Conservation (phyloP, 2,797 vertebrate species). For the Xiphorhynchus erythropygius region DNA sequence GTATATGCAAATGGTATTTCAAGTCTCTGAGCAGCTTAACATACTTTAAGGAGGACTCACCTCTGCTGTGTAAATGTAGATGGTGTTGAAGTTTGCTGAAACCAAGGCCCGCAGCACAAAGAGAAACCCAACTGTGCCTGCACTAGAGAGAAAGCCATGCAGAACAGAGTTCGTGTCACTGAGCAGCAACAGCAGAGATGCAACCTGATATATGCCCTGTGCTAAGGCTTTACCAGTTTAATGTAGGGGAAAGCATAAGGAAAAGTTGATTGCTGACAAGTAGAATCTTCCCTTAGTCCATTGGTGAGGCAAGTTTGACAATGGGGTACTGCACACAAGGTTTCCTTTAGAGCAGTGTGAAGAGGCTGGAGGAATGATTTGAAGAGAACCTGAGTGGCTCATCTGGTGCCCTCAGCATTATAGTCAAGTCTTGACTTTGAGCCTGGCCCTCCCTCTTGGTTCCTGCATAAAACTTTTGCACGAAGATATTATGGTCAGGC, state of each 20-base stretch:
- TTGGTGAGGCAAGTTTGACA: not conserved
- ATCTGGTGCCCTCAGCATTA: not conserved
- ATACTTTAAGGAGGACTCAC: constrained; percentile 61
- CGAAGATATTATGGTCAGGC: not conserved
- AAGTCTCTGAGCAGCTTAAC: not conserved
- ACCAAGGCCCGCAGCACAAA: constrained; percentile 90
- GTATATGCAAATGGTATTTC: not conserved
- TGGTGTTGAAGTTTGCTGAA: constrained; percentile 92
- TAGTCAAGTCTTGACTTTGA: not conserved
- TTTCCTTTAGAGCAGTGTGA: not conserved
- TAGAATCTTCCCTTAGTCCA: not conserved
- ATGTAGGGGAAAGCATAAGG: not conserved
- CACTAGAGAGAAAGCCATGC: constrained; percentile 58
- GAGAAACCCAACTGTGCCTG: constrained; percentile 84
- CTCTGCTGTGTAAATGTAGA: constrained; percentile 97
- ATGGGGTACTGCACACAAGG: accelerated
- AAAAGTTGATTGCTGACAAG: not conserved
- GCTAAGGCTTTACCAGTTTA: not conserved
- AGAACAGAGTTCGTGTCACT: not conserved
- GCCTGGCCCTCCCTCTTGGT: not conserved
- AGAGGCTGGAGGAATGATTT: not conserved
- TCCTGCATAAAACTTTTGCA: not conserved
- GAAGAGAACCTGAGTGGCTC: accelerated
- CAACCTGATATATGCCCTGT: not conserved
- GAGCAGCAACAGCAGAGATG: not conserved